These are phyloP conservation scores for Electrophaes corylata DNA, from an alignment of 2,888 invertebrate genomes.

Conservation along the genomic window DNA sequence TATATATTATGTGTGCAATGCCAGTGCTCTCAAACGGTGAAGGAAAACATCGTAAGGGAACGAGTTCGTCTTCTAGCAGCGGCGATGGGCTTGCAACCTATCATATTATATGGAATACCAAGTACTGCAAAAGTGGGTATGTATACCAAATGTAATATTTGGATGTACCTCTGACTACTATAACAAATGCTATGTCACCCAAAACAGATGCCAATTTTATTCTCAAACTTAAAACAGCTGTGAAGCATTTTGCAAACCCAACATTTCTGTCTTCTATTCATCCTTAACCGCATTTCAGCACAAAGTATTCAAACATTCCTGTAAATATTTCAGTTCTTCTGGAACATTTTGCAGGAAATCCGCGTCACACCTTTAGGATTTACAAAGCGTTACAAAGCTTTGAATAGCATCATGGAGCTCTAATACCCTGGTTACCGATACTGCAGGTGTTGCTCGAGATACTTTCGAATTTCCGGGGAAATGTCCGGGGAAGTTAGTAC, in stretches of 20 bases:
- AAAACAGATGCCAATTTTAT: not conserved
- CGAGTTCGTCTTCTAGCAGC: too few species aligned
- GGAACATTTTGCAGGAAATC: constrained; percentile 11
- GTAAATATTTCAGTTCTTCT: constrained; percentile 26
- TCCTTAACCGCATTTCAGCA: constrained; percentile 22
- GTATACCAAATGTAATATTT: not conserved
- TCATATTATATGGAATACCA: too few species aligned
- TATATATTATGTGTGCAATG: too few species aligned
- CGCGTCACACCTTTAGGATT: constrained; percentile 20
- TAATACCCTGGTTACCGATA: constrained; percentile 17
- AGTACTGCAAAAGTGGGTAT: too few species aligned
- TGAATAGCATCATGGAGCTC: constrained; percentile 22
- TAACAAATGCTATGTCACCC: not conserved
- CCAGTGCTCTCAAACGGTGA: too few species aligned
- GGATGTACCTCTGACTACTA: not conserved
- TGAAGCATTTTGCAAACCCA: constrained; percentile 9
- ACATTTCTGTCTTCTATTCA: constrained; percentile 22
- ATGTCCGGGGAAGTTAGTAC: too few species aligned
- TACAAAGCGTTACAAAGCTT: constrained; percentile 20
- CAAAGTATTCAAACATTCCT: constrained; percentile 17
- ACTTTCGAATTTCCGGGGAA: constrained; percentile 7
- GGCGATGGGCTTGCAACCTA: too few species aligned
- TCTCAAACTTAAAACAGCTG: not conserved
- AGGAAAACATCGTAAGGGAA: too few species aligned
- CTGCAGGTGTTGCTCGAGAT: constrained; percentile 9